Conservation (phyloP, 2,797 vertebrate genomes). For the Podarcis siculus region DNA sequence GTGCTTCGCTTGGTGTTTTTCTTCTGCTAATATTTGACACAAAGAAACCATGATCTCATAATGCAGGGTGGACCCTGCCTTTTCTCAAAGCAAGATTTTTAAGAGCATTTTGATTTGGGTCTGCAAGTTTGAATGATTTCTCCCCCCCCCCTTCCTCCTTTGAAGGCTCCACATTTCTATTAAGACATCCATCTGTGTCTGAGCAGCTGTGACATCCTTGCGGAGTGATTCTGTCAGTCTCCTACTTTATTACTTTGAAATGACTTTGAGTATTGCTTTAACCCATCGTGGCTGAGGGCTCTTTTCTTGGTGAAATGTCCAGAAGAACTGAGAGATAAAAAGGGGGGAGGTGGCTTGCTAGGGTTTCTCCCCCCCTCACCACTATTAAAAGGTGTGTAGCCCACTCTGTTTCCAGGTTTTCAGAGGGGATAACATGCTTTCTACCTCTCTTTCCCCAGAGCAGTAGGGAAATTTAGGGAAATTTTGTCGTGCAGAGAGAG, state of each 20-base stretch:
- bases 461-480: not conserved
- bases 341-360: not conserved
- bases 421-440: not conserved
- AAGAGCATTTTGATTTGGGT: not conserved
- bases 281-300: not conserved
- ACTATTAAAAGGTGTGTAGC: not conserved
- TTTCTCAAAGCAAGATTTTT: not conserved
- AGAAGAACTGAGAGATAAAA: not conserved
- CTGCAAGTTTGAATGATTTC: not conserved
- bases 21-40: not conserved
- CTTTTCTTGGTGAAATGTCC: not conserved
- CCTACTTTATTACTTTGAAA: conserved; percentile 11
- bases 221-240: not conserved
- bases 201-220: not conserved
- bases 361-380: no score
- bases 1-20: not conserved
- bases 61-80: not conserved
- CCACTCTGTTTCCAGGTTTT: not conserved
- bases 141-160: not conserved
- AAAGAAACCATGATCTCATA: not conserved
- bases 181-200: conserved; percentile 5
- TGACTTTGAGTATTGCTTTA: conserved; percentile 6
- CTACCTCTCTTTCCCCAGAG: not conserved
- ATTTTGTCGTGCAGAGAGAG: not conserved
- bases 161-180: not conserved